A percentile compares a stretch with the other conserved stretches of the same genome.
phyloP scores from a whole-genome alignment of 2,888 invertebrate species.

The Eupeodes latifasciatus region DNA sequence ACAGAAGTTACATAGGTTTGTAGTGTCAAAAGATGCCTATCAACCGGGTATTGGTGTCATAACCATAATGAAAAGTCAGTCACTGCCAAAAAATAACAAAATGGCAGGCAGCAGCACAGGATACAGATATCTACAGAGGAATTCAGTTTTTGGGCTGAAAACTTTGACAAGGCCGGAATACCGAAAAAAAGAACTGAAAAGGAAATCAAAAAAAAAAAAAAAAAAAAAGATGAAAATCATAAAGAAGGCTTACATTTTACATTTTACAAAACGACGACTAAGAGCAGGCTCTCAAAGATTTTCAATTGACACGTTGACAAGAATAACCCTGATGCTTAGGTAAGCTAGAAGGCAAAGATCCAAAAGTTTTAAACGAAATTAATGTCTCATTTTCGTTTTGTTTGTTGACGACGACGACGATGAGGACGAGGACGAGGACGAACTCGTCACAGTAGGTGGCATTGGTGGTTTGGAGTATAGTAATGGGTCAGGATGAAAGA shows the following conservation, averaged over 20 bases:
- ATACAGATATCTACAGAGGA: background rate
- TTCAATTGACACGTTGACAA: conserved; percentile 73
- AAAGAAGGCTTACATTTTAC: background rate
- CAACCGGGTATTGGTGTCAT: conserved; percentile 48
- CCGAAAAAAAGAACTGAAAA: background rate
- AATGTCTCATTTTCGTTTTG: conserved; percentile 73
- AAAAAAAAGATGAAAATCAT: background rate
- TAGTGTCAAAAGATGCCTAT: conserved; percentile 46
- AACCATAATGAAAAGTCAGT: conserved; percentile 48
- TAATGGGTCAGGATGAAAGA: background rate
- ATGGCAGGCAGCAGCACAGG: conserved; percentile 25
- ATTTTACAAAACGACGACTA: conserved; percentile 1
- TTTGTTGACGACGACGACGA: conserved; percentile 33
- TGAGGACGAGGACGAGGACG: background rate
- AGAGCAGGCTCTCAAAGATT: conserved; percentile 40
- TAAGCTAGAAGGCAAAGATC: conserved; percentile 49
- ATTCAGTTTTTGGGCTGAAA: conserved; percentile 55
- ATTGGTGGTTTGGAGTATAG: no score
- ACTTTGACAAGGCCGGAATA: conserved; percentile 46
- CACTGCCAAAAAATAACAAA: conserved; percentile 53
- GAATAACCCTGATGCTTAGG: conserved; percentile 43
- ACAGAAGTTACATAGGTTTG: background rate
- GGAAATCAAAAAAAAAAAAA: background rate
- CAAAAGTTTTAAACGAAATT: conserved; percentile 63
- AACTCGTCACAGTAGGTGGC: conserved; percentile 14